Conservation (phyloP, 2,113 vertebrate species). For the Sebastes schlegelii region DNA sequence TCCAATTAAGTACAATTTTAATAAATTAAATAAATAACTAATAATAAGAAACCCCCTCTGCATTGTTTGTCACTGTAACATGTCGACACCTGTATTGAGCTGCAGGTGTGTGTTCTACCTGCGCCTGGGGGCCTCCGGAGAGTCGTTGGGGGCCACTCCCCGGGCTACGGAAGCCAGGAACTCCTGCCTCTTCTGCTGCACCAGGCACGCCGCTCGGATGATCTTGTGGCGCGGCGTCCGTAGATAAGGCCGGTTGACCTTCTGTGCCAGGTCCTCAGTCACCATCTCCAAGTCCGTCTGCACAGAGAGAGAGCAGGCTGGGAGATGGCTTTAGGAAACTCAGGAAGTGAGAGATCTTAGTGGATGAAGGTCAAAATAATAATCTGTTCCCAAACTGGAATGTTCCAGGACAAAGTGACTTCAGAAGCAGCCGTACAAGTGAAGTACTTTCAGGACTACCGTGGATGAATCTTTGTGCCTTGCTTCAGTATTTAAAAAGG, state of each 20-base stretch:
- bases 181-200: slow-evolving; percentile 97
- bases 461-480: slow-evolving; percentile 11
- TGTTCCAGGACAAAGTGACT: slow-evolving; percentile 22
- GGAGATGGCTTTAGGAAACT: neutral
- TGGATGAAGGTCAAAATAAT: neutral
- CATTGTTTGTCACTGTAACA: neutral
- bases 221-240: slow-evolving; percentile 98
- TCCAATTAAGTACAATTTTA: too few relatives aligned
- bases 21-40: too few relatives aligned
- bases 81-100: neutral
- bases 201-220: slow-evolving; percentile 95
- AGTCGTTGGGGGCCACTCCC: slow-evolving; percentile 97
- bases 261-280: slow-evolving; percentile 98
- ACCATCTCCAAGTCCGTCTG: slow-evolving; percentile 99
- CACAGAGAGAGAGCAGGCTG: slow-evolving; percentile 33
- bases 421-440: neutral
- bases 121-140: slow-evolving; percentile 93
- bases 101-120: slow-evolving; percentile 83
- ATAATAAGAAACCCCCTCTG: too few relatives aligned
- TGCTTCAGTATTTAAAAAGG: neutral
- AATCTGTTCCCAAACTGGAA: neutral
- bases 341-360: neutral
- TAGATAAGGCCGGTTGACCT: slow-evolving; percentile 98
- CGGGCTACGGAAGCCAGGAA: slow-evolving; percentile 97
- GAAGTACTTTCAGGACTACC: slow-evolving; percentile 1